Evolutionary conservation across 1,140 invertebrate species (phyloP), one percentile per base, ranked within the genome.

Genomic region (Bombus affinis): DNA sequence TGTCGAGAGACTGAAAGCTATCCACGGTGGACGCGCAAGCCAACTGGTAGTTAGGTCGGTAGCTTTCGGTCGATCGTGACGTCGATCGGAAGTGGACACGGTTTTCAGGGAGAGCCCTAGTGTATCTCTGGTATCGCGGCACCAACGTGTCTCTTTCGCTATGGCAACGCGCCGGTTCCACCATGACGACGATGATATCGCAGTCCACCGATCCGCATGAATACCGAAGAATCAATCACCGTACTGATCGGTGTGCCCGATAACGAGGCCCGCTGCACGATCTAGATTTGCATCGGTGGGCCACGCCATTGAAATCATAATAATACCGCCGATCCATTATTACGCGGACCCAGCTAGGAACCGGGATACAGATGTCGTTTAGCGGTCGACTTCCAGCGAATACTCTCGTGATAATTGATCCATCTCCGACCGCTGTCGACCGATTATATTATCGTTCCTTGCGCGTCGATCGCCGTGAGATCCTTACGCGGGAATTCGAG

Each of bases 221-320:
- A 91, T 92, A 86, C 89, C 88, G 83, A 91, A 84, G 89, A 92
- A 92, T 92, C 91, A 91, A 92, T 92, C 91, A 92, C 85, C 72
- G 83, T 83, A 70, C 75, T 70, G 91, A 91, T 92, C 85, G 87
- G 53, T 37, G 76, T 47, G 83, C 53, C 76, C 80, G 90, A 92
- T 92, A 92, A 44, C 75, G 13, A 13, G 66, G 42, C 47, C 37
- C 74, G 83, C 44, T 86, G 76, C 85, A 86, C 87, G 87, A 89
- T 92, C 88, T 74, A 76, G 89, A 90, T 92, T 90, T 85, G 84
- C 89, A 89, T 89, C 85, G 86, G 83, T 68, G 59, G 81, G 70
- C 84, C 87, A 71, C 79, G 72, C 73, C 81, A 92, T 91, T 91
- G 90, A 92, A 92, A 92, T 92, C 88, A 87, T 91, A 92, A 92